Base-by-base conservation (phyloP, 2,797 vertebrate species). In the Hoplostethus atlanticus region DNA sequence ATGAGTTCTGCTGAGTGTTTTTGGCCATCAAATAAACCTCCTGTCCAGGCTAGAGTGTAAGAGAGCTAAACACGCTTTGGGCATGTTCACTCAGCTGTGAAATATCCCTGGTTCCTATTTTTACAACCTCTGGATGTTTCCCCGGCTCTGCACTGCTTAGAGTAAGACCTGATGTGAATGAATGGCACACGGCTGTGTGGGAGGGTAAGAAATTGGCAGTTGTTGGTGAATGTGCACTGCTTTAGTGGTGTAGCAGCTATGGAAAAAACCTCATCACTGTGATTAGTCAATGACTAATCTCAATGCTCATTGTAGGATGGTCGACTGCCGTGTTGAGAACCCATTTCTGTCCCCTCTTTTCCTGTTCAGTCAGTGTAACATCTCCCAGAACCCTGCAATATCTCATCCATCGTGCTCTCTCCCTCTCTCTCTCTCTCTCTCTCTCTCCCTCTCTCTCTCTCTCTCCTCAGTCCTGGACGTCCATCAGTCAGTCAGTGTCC, bases 61-160 rank as follows among this genome's bases (percentile, higher is more conserved):
- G 74, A 78, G 88, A 83, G 82, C 90, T 87, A 89, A 52, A 38
- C 42, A 79, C 55, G 62, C 89, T 85, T 83, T 79, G 91, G 88
- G 84, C 80, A 85, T 91, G 84, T 93, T 90, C 89, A 91, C 77
- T 93, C 82, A 76, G 78, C 77, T 86, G 83, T 89, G 77, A 94
- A 94, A 94, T 93, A 91, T 85, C 90, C 83, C 88, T 88, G 92
- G 90, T 91, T 92, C 85, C 84, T 64, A 68, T 88, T 92, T 81
- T 86, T 90, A 93, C 85, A 91, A 87, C 83, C 89, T 34, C 72
- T 84, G 88, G 83, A 90, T 87, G 68, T 92, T 92, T 91, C 82
- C 80, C 55, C 9, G 51, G 87, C 87, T 76, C 70, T 58, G 63
- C 59, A 54, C 79, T 76, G 75, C 79, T 78, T 85, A 78, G 75